Conservation (phyloP, 1,140 invertebrate species). For the Dinoponera quadriceps region DNA sequence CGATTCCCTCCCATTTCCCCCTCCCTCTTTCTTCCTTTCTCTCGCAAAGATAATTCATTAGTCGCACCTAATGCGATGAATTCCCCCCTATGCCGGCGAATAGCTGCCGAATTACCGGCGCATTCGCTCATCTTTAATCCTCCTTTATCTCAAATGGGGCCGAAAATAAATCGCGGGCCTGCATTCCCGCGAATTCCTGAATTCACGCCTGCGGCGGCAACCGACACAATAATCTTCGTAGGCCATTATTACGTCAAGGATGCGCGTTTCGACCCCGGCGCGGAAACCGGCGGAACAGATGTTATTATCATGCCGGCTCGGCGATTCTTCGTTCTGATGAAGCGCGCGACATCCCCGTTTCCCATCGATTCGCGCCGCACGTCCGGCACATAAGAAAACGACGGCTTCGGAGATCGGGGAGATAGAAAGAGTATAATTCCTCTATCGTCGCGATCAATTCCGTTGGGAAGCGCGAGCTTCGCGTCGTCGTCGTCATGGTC, state of each 20-base stretch:
- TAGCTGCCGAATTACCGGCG: conserved; percentile 28
- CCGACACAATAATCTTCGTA: conserved; percentile 18
- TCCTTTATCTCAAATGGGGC: conserved; percentile 16
- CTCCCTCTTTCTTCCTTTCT: no score
- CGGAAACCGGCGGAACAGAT: background rate
- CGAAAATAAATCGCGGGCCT: conserved; percentile 28
- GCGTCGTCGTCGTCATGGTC: no score
- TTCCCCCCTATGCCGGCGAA: conserved; percentile 32
- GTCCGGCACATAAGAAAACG: conserved; percentile 7
- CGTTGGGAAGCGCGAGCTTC: no score
- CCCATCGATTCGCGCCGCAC: conserved; percentile 2
- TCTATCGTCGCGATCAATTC: no score
- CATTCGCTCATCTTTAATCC: conserved; percentile 49
- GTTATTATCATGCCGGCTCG: conserved; percentile 24
- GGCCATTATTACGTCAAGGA: conserved; percentile 34
- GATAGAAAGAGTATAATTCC: no score
- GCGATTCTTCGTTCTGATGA: conserved; percentile 22
- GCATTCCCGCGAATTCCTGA: conserved; percentile 12
- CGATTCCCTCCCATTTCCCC: no score
- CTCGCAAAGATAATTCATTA: conserved; percentile 7
- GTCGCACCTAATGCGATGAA: conserved; percentile 24
- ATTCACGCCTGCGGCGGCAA: background rate
- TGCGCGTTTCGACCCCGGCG: background rate
- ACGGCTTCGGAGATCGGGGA: background rate
- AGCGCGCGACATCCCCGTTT: background rate